A percentile compares a stretch with the other conserved stretches of the same genome.
Conservation (phyloP, 2,113 vertebrate genomes). For the Protobothrops flavoviridis region DNA sequence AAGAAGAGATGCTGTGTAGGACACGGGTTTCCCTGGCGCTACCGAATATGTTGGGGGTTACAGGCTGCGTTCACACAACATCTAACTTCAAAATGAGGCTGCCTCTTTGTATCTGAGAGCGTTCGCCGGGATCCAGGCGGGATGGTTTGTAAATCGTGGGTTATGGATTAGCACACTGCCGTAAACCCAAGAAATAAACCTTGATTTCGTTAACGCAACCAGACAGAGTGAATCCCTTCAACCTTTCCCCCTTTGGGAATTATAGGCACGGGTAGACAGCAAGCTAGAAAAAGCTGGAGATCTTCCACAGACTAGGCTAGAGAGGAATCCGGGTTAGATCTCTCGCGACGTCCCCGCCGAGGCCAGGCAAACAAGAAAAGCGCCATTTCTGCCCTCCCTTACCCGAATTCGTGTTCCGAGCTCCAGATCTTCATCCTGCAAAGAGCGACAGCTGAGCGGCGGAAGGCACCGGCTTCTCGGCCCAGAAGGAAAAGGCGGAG, state of each 20-base stretch:
- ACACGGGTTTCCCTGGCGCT: background rate
- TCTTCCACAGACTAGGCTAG: too few relatives aligned
- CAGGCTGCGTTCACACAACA: background rate
- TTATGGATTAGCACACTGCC: background rate
- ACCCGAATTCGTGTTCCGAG: conserved; percentile 77
- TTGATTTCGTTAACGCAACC: background rate
- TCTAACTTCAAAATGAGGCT: background rate
- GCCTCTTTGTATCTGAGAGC: background rate
- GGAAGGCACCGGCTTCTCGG: background rate
- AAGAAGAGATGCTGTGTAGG: background rate
- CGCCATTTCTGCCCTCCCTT: conserved; percentile 3
- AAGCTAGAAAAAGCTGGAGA: background rate
- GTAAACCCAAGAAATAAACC: background rate
- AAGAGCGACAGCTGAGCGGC: background rate
- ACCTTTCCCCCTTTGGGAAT: background rate
- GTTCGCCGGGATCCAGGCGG: background rate
- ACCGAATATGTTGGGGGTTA: background rate
- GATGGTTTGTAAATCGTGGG: background rate
- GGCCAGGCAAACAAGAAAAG: background rate
- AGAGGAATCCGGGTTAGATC: background rate
- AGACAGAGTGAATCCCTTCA: background rate
- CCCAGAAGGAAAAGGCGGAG: background rate
- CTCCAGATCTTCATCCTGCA: conserved; percentile 75
- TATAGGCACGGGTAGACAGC: background rate
- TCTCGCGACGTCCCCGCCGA: too few relatives aligned